Evolutionary conservation across 2,797 vertebrate species (phyloP).

Genomic region (Enteromius paludinosus): DNA sequence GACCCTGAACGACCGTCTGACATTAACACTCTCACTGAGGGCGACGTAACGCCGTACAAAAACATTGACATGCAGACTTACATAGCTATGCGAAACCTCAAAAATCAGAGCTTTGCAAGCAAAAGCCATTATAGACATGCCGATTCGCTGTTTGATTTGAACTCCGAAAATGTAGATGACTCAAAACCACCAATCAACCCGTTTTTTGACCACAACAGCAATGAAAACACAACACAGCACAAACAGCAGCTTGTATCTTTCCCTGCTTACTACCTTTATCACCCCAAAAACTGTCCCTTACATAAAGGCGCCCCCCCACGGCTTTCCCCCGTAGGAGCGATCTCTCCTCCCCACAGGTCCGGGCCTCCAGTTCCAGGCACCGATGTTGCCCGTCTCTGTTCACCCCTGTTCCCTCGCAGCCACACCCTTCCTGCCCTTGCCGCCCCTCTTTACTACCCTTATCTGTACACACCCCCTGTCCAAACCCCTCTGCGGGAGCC

Average conservation of each 20-base stretch:
- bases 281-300: slow-evolving; percentile 80
- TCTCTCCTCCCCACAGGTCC: slow-evolving; percentile 83
- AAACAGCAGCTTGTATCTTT: slow-evolving; percentile 73
- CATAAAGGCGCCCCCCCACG: slow-evolving; percentile 82
- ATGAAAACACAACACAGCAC: slow-evolving; percentile 56
- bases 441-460: slow-evolving; percentile 82
- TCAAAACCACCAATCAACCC: slow-evolving; percentile 19
- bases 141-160: slow-evolving; percentile 54
- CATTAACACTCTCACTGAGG: slow-evolving; percentile 48
- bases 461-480: slow-evolving; percentile 77
- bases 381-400: slow-evolving; percentile 79
- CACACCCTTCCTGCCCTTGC: slow-evolving; percentile 86
- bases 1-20: slow-evolving; percentile 43
- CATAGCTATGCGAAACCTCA: slow-evolving; percentile 53
- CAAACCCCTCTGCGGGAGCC: slow-evolving; percentile 62
- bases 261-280: slow-evolving; percentile 77
- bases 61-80: slow-evolving; percentile 76
- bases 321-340: slow-evolving; percentile 88
- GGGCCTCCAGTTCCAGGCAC: slow-evolving; percentile 76
- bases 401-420: slow-evolving; percentile 88
- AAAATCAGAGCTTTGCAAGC: slow-evolving; percentile 42
- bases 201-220: slow-evolving; percentile 26
- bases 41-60: slow-evolving; percentile 79
- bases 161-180: slow-evolving; percentile 26
- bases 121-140: slow-evolving; percentile 52